These are phyloP conservation scores for Limanda limanda DNA, from an alignment of 2,113 vertebrate species.

Conservation along the genomic window DNA sequence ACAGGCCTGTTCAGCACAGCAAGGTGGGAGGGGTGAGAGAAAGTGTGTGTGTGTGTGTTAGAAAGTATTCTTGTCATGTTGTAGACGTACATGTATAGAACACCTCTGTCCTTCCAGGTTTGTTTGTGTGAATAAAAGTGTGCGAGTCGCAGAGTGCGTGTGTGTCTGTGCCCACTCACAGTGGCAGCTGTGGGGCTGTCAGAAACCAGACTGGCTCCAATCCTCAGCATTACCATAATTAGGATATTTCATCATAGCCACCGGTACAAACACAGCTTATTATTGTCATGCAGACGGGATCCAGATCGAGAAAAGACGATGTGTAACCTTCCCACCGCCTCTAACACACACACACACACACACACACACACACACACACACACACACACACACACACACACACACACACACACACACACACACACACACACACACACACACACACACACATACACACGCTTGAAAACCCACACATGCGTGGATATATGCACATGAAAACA, in stretches of 20 bases:
- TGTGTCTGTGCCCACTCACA: constrained; percentile 28
- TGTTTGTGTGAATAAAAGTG: constrained; percentile 17
- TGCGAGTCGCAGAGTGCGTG: background rate
- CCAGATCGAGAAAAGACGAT: constrained; percentile 45
- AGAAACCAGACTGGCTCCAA: constrained; percentile 66
- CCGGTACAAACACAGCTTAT: constrained; percentile 76
- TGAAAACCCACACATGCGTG: background rate
- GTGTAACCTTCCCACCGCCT: constrained; percentile 36
- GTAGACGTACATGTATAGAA: background rate
- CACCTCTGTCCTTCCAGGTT: constrained; percentile 10
- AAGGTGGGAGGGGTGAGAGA: constrained; percentile 71
- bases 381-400: background rate
- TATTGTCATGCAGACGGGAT: constrained; percentile 64
- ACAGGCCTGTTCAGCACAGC: constrained; percentile 78
- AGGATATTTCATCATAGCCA: constrained; percentile 69
- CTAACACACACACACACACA: background rate
- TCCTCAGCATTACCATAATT: constrained; percentile 72
- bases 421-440: too few relatives aligned
- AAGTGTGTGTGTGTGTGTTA: background rate
- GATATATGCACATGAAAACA: constrained; percentile 6
- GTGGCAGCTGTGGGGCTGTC: constrained; percentile 54
- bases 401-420: too few relatives aligned
- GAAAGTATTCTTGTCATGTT: background rate
- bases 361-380: too few relatives aligned
- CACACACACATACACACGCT: background rate